phyloP scores from a whole-genome alignment of 2,888 invertebrate species.

The Synanthedon vespiformis region DNA sequence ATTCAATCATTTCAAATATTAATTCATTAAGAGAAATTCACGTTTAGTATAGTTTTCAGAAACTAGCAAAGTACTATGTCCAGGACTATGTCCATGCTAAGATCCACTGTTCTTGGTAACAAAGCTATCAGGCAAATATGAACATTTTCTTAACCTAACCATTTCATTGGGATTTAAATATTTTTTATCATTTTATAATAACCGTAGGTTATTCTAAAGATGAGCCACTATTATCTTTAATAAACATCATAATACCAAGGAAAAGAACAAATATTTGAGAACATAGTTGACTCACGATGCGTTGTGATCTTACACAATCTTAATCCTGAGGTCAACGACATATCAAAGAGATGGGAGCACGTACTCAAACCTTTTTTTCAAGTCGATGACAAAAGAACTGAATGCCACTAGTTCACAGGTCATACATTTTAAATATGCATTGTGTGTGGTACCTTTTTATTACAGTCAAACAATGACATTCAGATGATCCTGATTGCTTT shows the following conservation, averaged over 20 bases:
- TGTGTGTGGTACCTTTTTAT: slow-evolving; percentile 45
- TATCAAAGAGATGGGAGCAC: slow-evolving; percentile 28
- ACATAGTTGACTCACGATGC: not conserved
- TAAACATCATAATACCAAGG: not conserved
- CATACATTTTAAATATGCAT: slow-evolving; percentile 65
- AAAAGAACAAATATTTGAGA: not conserved
- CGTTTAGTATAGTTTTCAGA: no score
- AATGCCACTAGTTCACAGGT: slow-evolving; percentile 46
- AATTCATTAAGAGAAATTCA: no score
- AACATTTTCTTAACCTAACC: no score
- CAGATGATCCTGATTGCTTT: slow-evolving; percentile 33
- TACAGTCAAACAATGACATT: slow-evolving; percentile 48
- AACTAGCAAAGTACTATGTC: no score
- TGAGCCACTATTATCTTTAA: not conserved
- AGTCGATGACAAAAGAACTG: slow-evolving; percentile 27
- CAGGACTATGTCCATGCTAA: no score
- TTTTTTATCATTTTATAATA: no score
- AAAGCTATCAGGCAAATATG: no score
- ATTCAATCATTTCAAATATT: no score
- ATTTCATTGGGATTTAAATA: no score
- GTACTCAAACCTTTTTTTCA: slow-evolving; percentile 15
- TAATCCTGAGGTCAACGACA: slow-evolving; percentile 38
- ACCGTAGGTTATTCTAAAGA: no score
- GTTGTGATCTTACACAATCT: slow-evolving; percentile 3
- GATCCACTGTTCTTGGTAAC: no score